These are phyloP conservation scores for Chelonoidis abingdonii DNA, from an alignment of 2,113 vertebrate genomes.

Conservation along the genomic window DNA sequence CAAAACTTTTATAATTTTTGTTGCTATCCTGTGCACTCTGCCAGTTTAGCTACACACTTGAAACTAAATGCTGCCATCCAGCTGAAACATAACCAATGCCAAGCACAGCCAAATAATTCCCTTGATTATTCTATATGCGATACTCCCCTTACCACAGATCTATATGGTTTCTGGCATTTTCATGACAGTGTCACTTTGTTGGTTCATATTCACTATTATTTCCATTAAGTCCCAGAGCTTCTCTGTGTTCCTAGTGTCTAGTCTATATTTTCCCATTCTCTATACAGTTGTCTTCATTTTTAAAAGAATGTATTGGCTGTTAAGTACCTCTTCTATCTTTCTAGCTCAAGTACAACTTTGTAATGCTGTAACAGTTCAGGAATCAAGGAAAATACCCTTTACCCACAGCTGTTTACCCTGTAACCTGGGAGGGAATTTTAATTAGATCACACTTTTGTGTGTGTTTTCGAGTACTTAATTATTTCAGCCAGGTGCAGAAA, in stretches of 20 bases:
- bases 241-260: not conserved
- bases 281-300: not conserved
- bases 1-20: not conserved
- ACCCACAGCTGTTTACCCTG: not conserved
- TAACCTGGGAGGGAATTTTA: not conserved
- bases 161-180: not conserved
- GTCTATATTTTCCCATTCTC: not conserved
- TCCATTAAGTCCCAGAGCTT: not conserved
- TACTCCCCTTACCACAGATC: not conserved
- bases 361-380: not conserved
- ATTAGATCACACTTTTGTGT: not conserved
- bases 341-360: not conserved
- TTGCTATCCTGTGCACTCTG: constrained; percentile 36
- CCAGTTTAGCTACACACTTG: not conserved
- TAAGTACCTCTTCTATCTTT: not conserved
- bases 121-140: constrained; percentile 18
- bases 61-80: constrained; percentile 27
- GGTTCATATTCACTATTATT: not conserved
- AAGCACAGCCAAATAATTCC: constrained; percentile 32
- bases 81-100: constrained; percentile 5
- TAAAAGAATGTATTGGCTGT: not conserved
- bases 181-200: constrained; percentile 4
- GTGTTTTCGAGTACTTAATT: not conserved
- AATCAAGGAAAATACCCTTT: constrained; percentile 8
- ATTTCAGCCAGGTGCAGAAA: constrained; percentile 43